A percentile compares a stretch with the other conserved stretches of the same genome.
These are phyloP conservation scores for Tenualosa ilisha DNA, from an alignment of 2,797 vertebrate species.

Conservation along the genomic window DNA sequence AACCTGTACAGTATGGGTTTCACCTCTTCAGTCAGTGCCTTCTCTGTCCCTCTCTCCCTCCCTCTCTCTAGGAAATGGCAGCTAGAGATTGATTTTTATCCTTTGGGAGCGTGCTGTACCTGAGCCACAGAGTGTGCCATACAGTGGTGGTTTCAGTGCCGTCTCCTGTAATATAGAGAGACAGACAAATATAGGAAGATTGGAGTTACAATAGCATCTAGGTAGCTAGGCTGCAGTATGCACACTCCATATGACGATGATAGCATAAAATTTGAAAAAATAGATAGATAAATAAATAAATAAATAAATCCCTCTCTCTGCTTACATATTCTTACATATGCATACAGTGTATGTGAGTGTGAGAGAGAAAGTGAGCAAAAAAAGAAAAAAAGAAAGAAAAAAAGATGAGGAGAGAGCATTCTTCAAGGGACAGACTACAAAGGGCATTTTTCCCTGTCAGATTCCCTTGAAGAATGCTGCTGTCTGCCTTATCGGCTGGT, in stretches of 20 bases:
- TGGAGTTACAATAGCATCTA: conserved; percentile 84
- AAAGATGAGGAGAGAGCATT: conserved; percentile 64
- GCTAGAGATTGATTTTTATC: conserved; percentile 90
- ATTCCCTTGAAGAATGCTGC: conserved; percentile 83
- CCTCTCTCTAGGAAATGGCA: conserved; percentile 77
- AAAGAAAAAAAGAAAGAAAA: conserved; percentile 44
- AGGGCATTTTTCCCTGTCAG: conserved; percentile 69
- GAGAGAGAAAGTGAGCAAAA: conserved; percentile 33
- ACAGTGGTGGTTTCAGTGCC: conserved; percentile 88
- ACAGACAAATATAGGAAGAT: conserved; percentile 89
- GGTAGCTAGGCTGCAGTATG: conserved; percentile 72
- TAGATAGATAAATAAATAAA: not conserved
- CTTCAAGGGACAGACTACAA: conserved; percentile 77
- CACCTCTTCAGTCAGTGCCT: conserved; percentile 78
- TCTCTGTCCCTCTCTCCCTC: conserved; percentile 63
- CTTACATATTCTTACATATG: conserved; percentile 49
- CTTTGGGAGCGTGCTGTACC: conserved; percentile 86
- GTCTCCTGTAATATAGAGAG: conserved; percentile 90
- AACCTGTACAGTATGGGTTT: conserved; percentile 78
- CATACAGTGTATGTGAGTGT: conserved; percentile 39
- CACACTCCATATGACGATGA: conserved; percentile 64
- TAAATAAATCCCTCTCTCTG: conserved; percentile 64
- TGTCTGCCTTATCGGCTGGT: conserved; percentile 67
- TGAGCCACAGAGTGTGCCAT: conserved; percentile 89
- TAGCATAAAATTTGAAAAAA: conserved; percentile 50